A percentile compares a stretch with the other conserved stretches of the same genome.
Evolutionary conservation across 2,797 vertebrate genomes (phyloP).

Genomic region (Mormyrops boulengeri): DNA sequence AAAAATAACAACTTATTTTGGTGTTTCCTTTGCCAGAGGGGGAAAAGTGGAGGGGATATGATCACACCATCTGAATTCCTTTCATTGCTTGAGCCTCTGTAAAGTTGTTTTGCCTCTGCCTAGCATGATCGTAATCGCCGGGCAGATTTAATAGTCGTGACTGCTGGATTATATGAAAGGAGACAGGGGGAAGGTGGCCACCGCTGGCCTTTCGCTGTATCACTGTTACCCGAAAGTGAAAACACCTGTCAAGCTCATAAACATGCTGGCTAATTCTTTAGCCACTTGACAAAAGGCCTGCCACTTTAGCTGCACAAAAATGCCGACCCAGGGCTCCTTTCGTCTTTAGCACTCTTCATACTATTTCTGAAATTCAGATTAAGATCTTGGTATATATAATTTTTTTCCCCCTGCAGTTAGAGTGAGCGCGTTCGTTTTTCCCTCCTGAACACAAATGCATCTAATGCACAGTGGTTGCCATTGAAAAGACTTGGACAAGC

Average conservation of each 20-base stretch:
- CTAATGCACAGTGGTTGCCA: conserved; percentile 18
- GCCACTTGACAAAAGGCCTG: conserved; percentile 3
- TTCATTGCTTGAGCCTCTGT: conserved; percentile 40
- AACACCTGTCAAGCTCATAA: conserved; percentile 10
- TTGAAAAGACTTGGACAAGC: conserved; percentile 36
- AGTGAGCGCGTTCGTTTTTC: background rate
- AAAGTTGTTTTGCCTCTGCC: conserved; percentile 11
- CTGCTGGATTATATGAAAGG: conserved; percentile 11
- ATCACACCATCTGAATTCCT: conserved; percentile 49
- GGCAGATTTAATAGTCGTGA: conserved; percentile 19
- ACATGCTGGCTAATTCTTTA: conserved; percentile 12
- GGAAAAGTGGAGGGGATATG: conserved; percentile 46
- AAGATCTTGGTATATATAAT: background rate
- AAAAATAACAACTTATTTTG: conserved; percentile 58
- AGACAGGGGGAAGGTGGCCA: background rate
- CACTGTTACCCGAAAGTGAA: conserved; percentile 4
- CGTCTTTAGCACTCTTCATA: background rate
- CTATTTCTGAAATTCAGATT: background rate
- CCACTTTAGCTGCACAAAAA: background rate
- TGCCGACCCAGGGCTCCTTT: background rate
- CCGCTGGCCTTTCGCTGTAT: conserved; percentile 7
- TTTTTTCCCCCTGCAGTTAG: background rate
- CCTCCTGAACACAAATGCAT: background rate
- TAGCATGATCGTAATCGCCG: conserved; percentile 12
- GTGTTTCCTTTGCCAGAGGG: conserved; percentile 55